These are phyloP conservation scores for Mormyrus lacerda DNA, from an alignment of 2,113 vertebrate species.

Conservation along the genomic window DNA sequence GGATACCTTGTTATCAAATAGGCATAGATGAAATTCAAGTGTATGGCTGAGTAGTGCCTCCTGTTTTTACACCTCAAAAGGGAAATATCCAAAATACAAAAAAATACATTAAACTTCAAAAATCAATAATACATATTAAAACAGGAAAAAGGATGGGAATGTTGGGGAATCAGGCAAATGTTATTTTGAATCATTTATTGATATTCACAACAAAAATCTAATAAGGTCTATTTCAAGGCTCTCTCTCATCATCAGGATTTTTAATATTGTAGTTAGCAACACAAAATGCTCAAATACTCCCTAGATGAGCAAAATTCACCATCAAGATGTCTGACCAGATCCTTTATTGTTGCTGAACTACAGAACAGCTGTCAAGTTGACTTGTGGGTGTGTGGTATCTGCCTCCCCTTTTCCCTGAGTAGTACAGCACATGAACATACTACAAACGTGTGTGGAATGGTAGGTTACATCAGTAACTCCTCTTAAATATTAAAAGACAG, in stretches of 20 bases:
- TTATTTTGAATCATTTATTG: conserved; percentile 15
- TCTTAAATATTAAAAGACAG: conserved; percentile 12
- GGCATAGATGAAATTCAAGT: not conserved
- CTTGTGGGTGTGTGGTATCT: not conserved
- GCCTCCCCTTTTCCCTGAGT: conserved; percentile 18
- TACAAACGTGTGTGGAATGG: conserved; percentile 19
- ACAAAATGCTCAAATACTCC: not conserved
- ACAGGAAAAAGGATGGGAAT: not conserved
- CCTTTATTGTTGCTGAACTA: not conserved
- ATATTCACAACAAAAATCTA: not conserved
- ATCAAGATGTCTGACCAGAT: not conserved
- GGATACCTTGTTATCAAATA: not conserved
- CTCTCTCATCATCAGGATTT: not conserved
- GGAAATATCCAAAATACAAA: not conserved
- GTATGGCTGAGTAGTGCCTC: not conserved
- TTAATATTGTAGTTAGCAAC: not conserved
- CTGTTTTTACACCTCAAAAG: not conserved
- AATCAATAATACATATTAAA: not conserved
- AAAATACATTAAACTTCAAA: not conserved
- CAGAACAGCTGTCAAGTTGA: not conserved
- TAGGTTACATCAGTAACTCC: not conserved
- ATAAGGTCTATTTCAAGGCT: not conserved
- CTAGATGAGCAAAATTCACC: not conserved
- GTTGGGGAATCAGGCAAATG: not conserved
- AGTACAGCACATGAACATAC: conserved; percentile 2